A percentile compares a stretch with the other conserved stretches of the same genome.
Evolutionary conservation across 2,113 vertebrate species (phyloP).

Genomic region (Calidris pugnax): DNA sequence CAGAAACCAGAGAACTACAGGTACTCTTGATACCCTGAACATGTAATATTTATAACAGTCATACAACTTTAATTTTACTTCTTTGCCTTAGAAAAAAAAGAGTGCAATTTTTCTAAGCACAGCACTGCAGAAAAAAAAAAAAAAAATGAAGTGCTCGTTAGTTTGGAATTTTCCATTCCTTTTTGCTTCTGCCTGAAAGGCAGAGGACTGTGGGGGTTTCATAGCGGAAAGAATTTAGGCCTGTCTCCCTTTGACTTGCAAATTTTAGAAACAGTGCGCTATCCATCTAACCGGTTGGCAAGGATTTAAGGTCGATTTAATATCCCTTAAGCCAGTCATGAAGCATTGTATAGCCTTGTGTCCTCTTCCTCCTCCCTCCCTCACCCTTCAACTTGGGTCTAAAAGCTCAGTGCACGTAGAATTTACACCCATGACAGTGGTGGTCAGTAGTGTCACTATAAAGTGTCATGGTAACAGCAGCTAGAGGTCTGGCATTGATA

Average conservation of each 20-base stretch:
- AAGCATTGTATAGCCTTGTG: neutral
- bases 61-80: constrained; percentile 83
- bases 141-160: constrained; percentile 57
- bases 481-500: neutral
- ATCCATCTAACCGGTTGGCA: constrained; percentile 11
- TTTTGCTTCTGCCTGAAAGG: constrained; percentile 57
- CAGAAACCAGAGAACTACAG: constrained; percentile 55
- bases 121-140: constrained; percentile 56
- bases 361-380: neutral
- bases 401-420: neutral
- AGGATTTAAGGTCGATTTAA: constrained; percentile 33
- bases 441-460: neutral
- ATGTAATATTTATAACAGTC: constrained; percentile 83
- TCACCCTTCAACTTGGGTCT: neutral
- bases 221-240: constrained; percentile 43
- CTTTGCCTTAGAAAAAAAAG: constrained; percentile 70
- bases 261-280: constrained; percentile 31
- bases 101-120: constrained; percentile 67
- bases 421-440: neutral
- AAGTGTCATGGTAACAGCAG: neutral
- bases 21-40: constrained; percentile 70
- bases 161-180: constrained; percentile 77
- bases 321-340: constrained; percentile 1
- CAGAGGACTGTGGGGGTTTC: constrained; percentile 29
- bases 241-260: constrained; percentile 44